Conservation (phyloP, 2,888 invertebrate genomes). For the Lochmaea capreae region DNA sequence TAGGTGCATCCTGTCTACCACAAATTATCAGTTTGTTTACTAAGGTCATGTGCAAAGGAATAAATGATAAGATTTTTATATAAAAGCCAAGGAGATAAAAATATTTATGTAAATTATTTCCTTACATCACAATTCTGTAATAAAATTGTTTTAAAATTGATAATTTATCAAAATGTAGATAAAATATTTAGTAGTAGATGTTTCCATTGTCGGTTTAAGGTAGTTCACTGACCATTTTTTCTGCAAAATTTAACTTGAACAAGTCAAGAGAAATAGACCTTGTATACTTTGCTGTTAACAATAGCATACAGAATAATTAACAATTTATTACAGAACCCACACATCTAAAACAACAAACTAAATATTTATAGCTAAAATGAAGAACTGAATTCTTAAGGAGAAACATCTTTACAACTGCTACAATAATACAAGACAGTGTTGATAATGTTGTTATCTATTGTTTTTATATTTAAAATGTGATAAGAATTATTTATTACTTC, state of each 20-base stretch:
- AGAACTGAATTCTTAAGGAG: too few species aligned
- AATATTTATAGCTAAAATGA: too few species aligned
- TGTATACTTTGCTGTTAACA: too few species aligned
- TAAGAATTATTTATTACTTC: background rate
- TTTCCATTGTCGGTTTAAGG: too few species aligned
- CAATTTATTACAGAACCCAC: too few species aligned
- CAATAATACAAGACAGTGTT: background rate
- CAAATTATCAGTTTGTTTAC: conserved; percentile 26
- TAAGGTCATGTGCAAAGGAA: conserved; percentile 31
- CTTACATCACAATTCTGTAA: conserved; percentile 4
- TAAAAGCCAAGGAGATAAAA: conserved; percentile 22
- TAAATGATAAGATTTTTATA: conserved; percentile 26
- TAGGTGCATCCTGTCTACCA: conserved; percentile 30
- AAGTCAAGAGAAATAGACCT: too few species aligned
- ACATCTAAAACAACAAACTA: too few species aligned
- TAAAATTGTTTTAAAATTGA: background rate
- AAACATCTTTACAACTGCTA: too few species aligned
- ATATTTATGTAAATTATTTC: conserved; percentile 10
- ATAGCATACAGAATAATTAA: too few species aligned
- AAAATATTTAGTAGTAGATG: too few species aligned
- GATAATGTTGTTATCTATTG: background rate
- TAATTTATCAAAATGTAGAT: background rate
- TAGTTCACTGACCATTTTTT: too few species aligned
- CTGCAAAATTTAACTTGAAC: too few species aligned
- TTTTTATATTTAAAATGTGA: background rate